Evolutionary conservation across 2,113 vertebrate species (phyloP).

Genomic region (Monopterus albus): DNA sequence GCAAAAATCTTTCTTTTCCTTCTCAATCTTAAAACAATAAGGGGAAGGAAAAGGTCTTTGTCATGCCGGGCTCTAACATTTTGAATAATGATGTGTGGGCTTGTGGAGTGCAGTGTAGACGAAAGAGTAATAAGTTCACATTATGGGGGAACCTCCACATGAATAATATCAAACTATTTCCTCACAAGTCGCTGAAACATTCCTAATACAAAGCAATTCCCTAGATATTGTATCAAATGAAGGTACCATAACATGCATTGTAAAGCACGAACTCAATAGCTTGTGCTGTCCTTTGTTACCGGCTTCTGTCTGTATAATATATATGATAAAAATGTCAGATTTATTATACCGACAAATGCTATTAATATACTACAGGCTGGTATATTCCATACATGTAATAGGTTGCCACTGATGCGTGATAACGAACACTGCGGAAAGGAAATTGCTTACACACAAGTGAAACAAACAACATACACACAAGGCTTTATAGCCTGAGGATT

Average conservation of each 20-base stretch:
- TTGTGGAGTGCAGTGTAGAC: slow-evolving; percentile 23
- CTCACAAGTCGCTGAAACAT: slow-evolving; percentile 41
- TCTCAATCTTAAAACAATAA: slow-evolving; percentile 18
- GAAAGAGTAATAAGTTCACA: slow-evolving; percentile 51
- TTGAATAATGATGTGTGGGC: slow-evolving; percentile 50
- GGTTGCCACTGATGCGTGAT: slow-evolving; percentile 35
- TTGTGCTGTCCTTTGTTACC: slow-evolving; percentile 46
- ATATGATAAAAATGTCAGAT: slow-evolving; percentile 59
- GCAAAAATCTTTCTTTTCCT: slow-evolving; percentile 8
- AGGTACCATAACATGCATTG: slow-evolving; percentile 23
- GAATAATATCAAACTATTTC: slow-evolving; percentile 51
- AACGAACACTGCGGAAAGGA: slow-evolving; percentile 25
- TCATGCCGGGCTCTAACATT: slow-evolving; percentile 17
- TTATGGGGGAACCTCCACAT: slow-evolving; percentile 24
- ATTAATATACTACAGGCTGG: slow-evolving; percentile 37
- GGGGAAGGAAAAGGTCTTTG: slow-evolving; percentile 1
- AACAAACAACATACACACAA: slow-evolving; percentile 4
- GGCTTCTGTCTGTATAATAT: slow-evolving; percentile 48
- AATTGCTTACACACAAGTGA: slow-evolving; percentile 20
- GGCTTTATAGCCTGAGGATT: neutral
- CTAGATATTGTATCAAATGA: slow-evolving; percentile 64
- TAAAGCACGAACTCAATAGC: slow-evolving; percentile 30
- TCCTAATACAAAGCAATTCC: slow-evolving; percentile 60
- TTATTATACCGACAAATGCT: slow-evolving; percentile 46
- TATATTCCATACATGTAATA: slow-evolving; percentile 18